Evolutionary conservation across 2,797 vertebrate genomes (phyloP), one percentile per base, ranked within the genome.

Genomic region (Sebastes miniatus): DNA sequence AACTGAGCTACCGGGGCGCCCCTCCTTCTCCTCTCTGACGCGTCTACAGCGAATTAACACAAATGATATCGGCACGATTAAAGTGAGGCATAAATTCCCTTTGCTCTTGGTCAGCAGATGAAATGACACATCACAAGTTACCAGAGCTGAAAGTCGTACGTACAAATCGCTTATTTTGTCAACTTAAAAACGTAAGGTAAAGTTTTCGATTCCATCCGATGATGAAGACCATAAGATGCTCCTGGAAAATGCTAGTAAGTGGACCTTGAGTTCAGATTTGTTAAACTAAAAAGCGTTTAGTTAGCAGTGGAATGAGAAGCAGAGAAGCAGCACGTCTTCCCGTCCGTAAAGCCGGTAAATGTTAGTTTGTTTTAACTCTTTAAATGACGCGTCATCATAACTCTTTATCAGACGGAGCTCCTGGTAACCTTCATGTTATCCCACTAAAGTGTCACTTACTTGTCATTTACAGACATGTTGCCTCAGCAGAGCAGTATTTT

Each of bases 401-500:
- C 6, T 24, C 32, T 58, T 27, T 6, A 4, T 36, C 27, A 25
- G 20, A 27, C 25, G 34, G 16, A 62, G 47, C 12, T 47, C 1
- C 18, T 59, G 65, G 20, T 12, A 8, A 25, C 20, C 58, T 72
- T 4, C 43, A 16, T 52, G 16, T 56, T 39, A 29, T n/a, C 24
- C 13, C 20, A 2, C 4, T 70, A 18, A 47, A 58, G 34, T 31
- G 22, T 70, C 43, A 18, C 43, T 47, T 47, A 50, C 52, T 52
- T 50, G 29, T 68, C 36, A 58, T 56, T 61, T 47, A 31, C 32
- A 69, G 18, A 76, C 24, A 8, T 72, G n/a, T 56, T 57, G 29
- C 69, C 63, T 67, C 54, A 72, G 67, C 31, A 16, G 71, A 83
- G 65, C 63, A 68, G 70, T 72, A 32, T 75, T 82, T 84, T 84